Evolutionary conservation across 1,140 invertebrate species (phyloP).

Genomic region (Rhizoglyphus robini): DNA sequence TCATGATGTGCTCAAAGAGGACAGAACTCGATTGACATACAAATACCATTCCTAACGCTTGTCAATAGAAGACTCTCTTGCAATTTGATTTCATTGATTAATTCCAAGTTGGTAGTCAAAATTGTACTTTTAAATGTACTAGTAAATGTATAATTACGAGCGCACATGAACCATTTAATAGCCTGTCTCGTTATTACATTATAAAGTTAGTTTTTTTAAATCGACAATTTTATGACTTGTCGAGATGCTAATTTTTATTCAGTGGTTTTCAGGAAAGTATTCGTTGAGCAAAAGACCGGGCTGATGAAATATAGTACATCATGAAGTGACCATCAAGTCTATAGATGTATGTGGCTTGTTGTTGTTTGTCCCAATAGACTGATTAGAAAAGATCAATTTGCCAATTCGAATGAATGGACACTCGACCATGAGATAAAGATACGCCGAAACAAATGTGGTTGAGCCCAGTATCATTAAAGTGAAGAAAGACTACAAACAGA

Average conservation of each 20-base stretch:
- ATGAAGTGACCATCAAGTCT: too few species aligned
- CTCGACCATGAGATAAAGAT: not conserved
- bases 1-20: too few species aligned
- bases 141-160: too few species aligned
- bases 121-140: too few species aligned
- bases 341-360: not conserved
- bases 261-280: too few species aligned
- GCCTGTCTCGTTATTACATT: too few species aligned
- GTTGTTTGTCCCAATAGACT: not conserved
- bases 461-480: not conserved
- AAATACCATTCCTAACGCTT: constrained; percentile 6
- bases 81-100: not conserved
- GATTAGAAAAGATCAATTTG: not conserved
- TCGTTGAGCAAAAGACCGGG: too few species aligned
- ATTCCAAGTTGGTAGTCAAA: not conserved
- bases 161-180: too few species aligned
- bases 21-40: not conserved
- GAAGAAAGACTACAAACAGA: not conserved
- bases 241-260: too few species aligned
- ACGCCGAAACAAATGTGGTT: not conserved
- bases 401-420: not conserved
- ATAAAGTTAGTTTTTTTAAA: too few species aligned
- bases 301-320: too few species aligned
- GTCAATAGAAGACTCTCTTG: constrained; percentile 9
- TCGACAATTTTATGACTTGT: too few species aligned